Evolutionary conservation across 2,113 vertebrate genomes (phyloP).

Genomic region (Zonotrichia leucophrys): DNA sequence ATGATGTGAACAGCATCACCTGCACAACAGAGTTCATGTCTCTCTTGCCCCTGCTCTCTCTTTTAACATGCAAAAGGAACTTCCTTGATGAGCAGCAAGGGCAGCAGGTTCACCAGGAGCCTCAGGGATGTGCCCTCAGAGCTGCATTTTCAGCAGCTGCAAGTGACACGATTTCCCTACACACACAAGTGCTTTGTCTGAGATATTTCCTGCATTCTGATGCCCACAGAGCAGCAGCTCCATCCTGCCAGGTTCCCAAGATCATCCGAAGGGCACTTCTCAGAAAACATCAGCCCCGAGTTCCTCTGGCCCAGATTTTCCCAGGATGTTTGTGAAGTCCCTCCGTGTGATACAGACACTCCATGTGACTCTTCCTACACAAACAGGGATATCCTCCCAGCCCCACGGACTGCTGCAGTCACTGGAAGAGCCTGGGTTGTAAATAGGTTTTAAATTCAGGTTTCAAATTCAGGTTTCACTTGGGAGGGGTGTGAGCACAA

Average conservation of each 20-base stretch:
- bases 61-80: not conserved
- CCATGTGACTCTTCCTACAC: not conserved
- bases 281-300: not conserved
- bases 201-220: not conserved
- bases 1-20: not conserved
- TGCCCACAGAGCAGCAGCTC: not conserved
- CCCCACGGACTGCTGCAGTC: rapidly evolving
- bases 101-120: not conserved
- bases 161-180: not conserved
- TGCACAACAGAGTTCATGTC: not conserved
- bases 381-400: not conserved
- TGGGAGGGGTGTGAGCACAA: not conserved
- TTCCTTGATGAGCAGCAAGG: not conserved
- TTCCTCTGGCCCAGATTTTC: not conserved
- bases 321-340: not conserved
- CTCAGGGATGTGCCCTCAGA: not conserved
- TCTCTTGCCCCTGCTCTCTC: not conserved
- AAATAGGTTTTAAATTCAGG: not conserved
- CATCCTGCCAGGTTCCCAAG: not conserved
- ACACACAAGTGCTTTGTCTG: not conserved
- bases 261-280: not conserved
- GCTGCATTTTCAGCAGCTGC: not conserved
- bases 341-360: not conserved
- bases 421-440: not conserved
- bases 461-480: not conserved